Percentiles rank a stretch among this genome's conserved stretches.
Conservation (phyloP, 1,140 invertebrate species). For the Phortica variegata region DNA sequence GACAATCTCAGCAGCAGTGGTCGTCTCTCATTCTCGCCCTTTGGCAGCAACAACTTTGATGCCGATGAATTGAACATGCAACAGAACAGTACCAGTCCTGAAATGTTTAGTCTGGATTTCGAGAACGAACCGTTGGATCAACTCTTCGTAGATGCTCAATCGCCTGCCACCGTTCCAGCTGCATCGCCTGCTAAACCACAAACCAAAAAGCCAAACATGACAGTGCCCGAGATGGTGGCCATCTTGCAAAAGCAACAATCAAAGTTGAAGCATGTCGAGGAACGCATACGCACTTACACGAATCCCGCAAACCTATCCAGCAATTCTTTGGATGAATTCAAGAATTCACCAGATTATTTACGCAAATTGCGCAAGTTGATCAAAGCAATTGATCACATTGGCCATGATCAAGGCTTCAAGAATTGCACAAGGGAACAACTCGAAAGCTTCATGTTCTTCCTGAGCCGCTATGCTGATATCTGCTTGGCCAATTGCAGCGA, state of each 20-base stretch:
- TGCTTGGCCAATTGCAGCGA: conserved; percentile 43
- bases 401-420: conserved; percentile 32
- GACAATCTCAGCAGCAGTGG: conserved; percentile 34
- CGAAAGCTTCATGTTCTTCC: conserved; percentile 46
- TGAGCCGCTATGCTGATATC: conserved; percentile 42
- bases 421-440: conserved; percentile 36
- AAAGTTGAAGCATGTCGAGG: conserved; percentile 31
- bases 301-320: conserved; percentile 25
- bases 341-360: conserved; percentile 31
- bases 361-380: conserved; percentile 30
- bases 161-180: neutral
- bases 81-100: conserved; percentile 2
- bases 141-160: conserved; percentile 40
- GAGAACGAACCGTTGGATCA: conserved; percentile 44
- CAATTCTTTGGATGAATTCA: conserved; percentile 22
- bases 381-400: conserved; percentile 36
- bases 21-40: conserved; percentile 33
- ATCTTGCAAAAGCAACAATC: conserved; percentile 31
- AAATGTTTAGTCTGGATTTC: conserved; percentile 33
- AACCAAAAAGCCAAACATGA: conserved; percentile 8
- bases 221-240: conserved; percentile 34
- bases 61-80: neutral
- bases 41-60: conserved; percentile 13
- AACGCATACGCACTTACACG: conserved; percentile 30
- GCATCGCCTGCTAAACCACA: neutral